Evolutionary conservation across 2,888 invertebrate species (phyloP), one percentile per base, ranked within the genome.

Genomic region (Mesochorus sp.): DNA sequence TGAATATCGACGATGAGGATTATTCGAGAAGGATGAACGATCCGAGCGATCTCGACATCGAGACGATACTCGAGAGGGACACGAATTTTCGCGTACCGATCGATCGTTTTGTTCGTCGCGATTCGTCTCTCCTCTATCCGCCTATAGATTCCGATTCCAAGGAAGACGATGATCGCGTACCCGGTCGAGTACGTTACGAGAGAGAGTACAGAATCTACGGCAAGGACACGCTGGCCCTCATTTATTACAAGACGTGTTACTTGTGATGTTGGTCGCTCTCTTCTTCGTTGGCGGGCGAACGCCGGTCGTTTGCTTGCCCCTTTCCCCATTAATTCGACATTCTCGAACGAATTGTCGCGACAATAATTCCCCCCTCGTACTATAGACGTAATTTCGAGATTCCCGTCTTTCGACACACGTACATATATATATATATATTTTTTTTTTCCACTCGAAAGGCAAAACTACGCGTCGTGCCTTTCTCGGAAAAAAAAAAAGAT

Each of bases 171-270:
- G 81, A 85, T 12, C 80, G 76, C 75, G 85, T 87, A 51, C 91
- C 91, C 0, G 91, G 91, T 4, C 87, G 87, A 82, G 91, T 91
- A 67, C 90, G 88, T 62, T 91, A 91, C 81, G 91, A 91, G 76
- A 86, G 89, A 21, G 91, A 91, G 78, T 91, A 89, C 83, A 85
- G 90, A 78, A 88, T 91, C 34, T 90, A 90, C 82, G 91, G 91
- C 57, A 90, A 89, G 80, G 90, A 90, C 79, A 91, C 90, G 47
- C 87, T 91, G 62, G 91, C 91, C n/a, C 86, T 90, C 39, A 89
- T 91, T 79, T 91, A 90, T 73, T 91, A 91, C 79, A 91, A 91
- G 82, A 91, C 91, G 57, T 91, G 91, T 80, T 91, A 91, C 83
- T 89, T 91, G 89, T 91, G 91, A 91, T 90, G 83, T 14, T 70